Base-by-base conservation (phyloP, 2,113 vertebrate genomes). In the Anhinga anhinga region DNA sequence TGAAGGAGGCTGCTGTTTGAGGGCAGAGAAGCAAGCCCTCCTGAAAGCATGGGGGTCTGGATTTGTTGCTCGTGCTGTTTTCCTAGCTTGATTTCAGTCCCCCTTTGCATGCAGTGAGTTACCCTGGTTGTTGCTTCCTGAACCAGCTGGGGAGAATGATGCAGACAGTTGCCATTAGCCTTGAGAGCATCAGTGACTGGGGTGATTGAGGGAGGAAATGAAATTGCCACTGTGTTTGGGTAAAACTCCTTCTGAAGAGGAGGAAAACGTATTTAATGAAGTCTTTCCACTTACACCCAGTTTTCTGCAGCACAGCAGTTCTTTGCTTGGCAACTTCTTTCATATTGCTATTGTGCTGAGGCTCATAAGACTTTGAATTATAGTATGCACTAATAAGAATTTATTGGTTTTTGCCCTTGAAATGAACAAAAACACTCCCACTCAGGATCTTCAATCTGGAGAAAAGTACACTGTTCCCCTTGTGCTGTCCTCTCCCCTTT, bases 391-490 rank as follows among this genome's bases (percentile, higher is more conserved):
- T 91, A 90, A 88, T 85, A 80, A 77, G 70, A 73, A 91, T 78
- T 29, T 61, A 20, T 86, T 86, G 42, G 21, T 40, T 73, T 91
- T 59, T n/a, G 16, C 49, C 55, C 73, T 96, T 81, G 77, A 95
- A 94, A 87, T 77, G 86, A 90, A 96, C 82, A 86, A 93, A 95
- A 85, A 0, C 78, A 69, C 91, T 96, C 89, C 91, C 59, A 88
- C 71, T 88, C 81, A 20, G 30, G 87, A 70, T 85, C 80, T 72
- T 77, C 38, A 53, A 12, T 62, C 38, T 80, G 66, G 65, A 76
- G 73, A 36, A 82, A 87, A 74, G 55, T 34, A 83, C 88, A 86
- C 16, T 88, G 88, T 56, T 78, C 32, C 25, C 50, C 30, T 92
- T 93, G 90, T 94, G 72, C 69, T 6, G 61, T 76, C 34, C 27